phyloP scores from a whole-genome alignment of 2,888 invertebrate genomes.

The Euphydryas editha region DNA sequence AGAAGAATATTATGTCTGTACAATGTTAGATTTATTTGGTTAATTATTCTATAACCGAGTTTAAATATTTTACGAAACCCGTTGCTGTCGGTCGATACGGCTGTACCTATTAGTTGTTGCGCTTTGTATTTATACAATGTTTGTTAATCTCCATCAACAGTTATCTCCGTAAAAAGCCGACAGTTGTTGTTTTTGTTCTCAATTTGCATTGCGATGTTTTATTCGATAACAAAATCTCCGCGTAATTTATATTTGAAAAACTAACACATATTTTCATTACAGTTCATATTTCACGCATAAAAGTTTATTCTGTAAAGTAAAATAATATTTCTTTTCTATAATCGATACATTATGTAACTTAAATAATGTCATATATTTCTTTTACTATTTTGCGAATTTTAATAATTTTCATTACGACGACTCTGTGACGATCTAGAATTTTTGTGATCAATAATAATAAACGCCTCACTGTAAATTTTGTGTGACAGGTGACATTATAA shows the following conservation, averaged over 20 bases:
- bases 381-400: slow-evolving; percentile 8
- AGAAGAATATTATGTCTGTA: neutral
- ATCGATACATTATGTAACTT: neutral
- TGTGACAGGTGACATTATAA: slow-evolving; percentile 90
- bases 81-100: neutral
- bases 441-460: neutral
- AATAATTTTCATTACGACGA: neutral
- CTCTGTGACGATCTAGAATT: neutral
- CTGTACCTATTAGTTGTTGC: neutral
- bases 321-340: neutral
- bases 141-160: neutral
- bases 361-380: too few relatives aligned
- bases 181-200: neutral
- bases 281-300: neutral
- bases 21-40: neutral
- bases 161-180: neutral
- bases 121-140: neutral
- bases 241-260: neutral
- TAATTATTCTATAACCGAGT: neutral
- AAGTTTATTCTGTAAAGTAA: neutral
- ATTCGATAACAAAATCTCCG: slow-evolving; percentile 9
- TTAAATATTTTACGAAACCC: too few relatives aligned
- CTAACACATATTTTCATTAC: neutral
- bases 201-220: slow-evolving; percentile 10
- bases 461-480: neutral